Evolutionary conservation across 2,797 vertebrate species (phyloP).

Genomic region (Sandelia bainsii): DNA sequence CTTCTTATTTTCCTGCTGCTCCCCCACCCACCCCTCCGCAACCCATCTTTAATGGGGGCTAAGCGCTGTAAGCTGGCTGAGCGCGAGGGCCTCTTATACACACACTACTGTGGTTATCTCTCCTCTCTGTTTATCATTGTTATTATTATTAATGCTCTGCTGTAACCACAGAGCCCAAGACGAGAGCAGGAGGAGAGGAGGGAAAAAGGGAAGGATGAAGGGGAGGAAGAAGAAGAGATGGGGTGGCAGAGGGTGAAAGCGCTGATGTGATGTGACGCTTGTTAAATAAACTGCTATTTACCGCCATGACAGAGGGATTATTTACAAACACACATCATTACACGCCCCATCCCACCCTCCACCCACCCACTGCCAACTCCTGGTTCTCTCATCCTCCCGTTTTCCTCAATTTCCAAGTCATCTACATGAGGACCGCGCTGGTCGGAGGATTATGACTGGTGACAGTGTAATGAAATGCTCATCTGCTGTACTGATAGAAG

Average conservation of each 20-base stretch:
- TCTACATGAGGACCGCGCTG: conserved; percentile 59
- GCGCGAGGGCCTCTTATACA: conserved; percentile 78
- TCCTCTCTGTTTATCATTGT: conserved; percentile 86
- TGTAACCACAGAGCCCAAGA: conserved; percentile 67
- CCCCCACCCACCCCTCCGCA: conserved; percentile 53
- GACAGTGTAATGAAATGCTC: conserved; percentile 71
- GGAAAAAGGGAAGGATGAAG: conserved; percentile 56
- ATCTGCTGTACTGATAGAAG: conserved; percentile 50
- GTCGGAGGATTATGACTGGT: conserved; percentile 69
- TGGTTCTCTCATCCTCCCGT: conserved; percentile 36
- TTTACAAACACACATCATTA: conserved; percentile 83
- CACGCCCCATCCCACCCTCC: conserved; percentile 16
- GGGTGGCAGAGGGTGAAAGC: conserved; percentile 65
- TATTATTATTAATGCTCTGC: conserved; percentile 84
- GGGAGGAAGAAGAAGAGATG: conserved; percentile 47
- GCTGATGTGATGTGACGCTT: conserved; percentile 82
- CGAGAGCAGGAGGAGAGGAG: conserved; percentile 52
- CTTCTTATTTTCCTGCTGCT: conserved; percentile 77
- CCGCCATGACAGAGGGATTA: conserved; percentile 80
- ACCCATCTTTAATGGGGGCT: conserved; percentile 82
- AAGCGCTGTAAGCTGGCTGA: conserved; percentile 86
- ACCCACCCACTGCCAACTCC: not conserved
- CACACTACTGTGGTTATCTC: conserved; percentile 82
- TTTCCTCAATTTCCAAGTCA: conserved; percentile 44
- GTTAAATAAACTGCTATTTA: conserved; percentile 88